Conservation (phyloP, 1,140 invertebrate species). For the Hylaeus anthracinus region DNA sequence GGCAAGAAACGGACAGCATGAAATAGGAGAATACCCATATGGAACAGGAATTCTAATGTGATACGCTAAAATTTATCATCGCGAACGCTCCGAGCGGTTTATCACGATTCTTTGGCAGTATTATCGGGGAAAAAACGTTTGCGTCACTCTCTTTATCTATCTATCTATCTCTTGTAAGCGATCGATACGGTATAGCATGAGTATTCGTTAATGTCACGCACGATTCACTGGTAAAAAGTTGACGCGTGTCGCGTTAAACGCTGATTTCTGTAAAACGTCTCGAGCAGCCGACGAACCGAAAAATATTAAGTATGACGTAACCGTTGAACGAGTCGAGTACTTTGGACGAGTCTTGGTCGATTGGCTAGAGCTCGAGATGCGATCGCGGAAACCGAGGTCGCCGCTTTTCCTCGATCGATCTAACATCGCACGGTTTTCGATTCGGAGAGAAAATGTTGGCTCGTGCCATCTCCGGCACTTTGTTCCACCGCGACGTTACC, state of each 20-base stretch:
- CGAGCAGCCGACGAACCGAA: background rate
- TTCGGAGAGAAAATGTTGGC: background rate
- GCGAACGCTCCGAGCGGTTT: constrained; percentile 13
- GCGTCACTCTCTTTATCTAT: background rate
- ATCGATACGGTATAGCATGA: constrained; percentile 13
- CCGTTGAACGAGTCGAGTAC: too few species aligned
- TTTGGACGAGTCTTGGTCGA: too few species aligned
- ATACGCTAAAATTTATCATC: constrained; percentile 37
- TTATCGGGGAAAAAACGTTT: constrained; percentile 16
- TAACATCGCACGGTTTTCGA: constrained; percentile 35
- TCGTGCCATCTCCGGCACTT: constrained; percentile 48
- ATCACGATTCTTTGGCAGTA: constrained; percentile 38
- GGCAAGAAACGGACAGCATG: constrained; percentile 26
- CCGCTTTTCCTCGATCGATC: constrained; percentile 22
- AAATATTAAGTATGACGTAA: too few species aligned
- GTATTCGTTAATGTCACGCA: too few species aligned
- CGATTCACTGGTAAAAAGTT: too few species aligned
- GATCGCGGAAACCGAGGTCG: constrained; percentile 7
- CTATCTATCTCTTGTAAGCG: background rate
- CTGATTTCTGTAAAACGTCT: background rate
- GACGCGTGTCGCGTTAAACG: background rate
- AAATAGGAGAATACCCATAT: constrained; percentile 28
- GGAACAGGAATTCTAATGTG: constrained; percentile 39
- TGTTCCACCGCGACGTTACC: constrained; percentile 24
- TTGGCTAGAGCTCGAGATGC: background rate